Evolutionary conservation across 2,888 invertebrate genomes (phyloP), one percentile per base, ranked within the genome.

Genomic region (Quadroppia sp.): DNA sequence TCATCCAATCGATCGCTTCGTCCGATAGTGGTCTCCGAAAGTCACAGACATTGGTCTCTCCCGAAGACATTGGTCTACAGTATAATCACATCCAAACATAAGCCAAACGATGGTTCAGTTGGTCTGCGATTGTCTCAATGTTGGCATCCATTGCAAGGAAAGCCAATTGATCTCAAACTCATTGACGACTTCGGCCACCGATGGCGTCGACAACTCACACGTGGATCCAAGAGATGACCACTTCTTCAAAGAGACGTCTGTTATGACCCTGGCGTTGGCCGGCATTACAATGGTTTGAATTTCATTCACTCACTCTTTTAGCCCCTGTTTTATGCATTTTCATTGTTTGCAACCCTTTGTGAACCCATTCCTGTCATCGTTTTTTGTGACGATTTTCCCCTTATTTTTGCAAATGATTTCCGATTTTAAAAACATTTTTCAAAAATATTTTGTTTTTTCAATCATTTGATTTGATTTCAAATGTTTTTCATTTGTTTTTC

Each of bases 61-160:
- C 36, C 36, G 36, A 36, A 36, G 36, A 36, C 36, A 36, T 9
- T 36, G 6, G 36, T 36, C 36, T 36, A 36, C 36, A 36, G n/a
- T n/a, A n/a, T 36, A 36, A 4, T 36, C 6, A 36, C 4, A 36
- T 36, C 36, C 36, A 36, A 36, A 36, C 11, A 36, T 36, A 36
- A 36, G 2, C 17, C 2, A 45, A 45, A 2, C 17, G 6, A 45
- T 53, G 53, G 53, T 53, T 53, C 53, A 53, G 23, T 15, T 53
- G 20, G 53, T 53, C 53, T 53, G 53, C 28, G 23, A 53, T 20
- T 53, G 53, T 53, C 53, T 53, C 23, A 53, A 53, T 23, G 23
- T 53, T 53, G 53, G 53, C 53, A 53, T 53, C 23, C 53, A 53
- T 28, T 53, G 53, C 23, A 53, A 53, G 17, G 53, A 53, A 53